These are phyloP conservation scores for Muricea muricata DNA, from an alignment of 92 coral and sea anemone species.

Conservation along the genomic window DNA sequence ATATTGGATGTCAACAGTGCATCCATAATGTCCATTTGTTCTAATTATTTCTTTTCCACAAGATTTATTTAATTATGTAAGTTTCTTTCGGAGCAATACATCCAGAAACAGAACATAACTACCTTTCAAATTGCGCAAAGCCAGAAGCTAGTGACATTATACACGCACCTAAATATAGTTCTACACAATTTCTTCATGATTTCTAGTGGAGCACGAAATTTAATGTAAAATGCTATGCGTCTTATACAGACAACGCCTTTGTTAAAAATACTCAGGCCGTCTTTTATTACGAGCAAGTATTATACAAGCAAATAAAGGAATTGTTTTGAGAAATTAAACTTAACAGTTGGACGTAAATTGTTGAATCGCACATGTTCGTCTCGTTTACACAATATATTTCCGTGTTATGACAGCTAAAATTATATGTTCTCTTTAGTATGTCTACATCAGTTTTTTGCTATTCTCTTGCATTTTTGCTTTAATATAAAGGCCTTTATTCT, in stretches of 20 bases:
- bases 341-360: constrained; percentile 46
- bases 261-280: background rate
- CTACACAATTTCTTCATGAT: background rate
- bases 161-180: too few species aligned
- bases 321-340: constrained; percentile 32
- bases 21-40: background rate
- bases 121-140: background rate
- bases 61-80: background rate
- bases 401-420: constrained; percentile 3
- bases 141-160: background rate
- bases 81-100: background rate
- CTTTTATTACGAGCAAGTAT: constrained; percentile 2
- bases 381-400: constrained; percentile 20
- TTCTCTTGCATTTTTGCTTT: background rate
- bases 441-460: background rate
- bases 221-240: background rate
- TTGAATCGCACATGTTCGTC: constrained; percentile 12
- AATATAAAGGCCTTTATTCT: background rate
- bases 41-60: constrained; percentile 11
- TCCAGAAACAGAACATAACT: background rate
- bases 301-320: constrained; percentile 23
- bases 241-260: background rate
- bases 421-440: background rate
- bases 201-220: background rate
- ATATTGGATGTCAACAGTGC: background rate